phyloP scores from a whole-genome alignment of 2,797 vertebrate species.

The Coreius guichenoti region DNA sequence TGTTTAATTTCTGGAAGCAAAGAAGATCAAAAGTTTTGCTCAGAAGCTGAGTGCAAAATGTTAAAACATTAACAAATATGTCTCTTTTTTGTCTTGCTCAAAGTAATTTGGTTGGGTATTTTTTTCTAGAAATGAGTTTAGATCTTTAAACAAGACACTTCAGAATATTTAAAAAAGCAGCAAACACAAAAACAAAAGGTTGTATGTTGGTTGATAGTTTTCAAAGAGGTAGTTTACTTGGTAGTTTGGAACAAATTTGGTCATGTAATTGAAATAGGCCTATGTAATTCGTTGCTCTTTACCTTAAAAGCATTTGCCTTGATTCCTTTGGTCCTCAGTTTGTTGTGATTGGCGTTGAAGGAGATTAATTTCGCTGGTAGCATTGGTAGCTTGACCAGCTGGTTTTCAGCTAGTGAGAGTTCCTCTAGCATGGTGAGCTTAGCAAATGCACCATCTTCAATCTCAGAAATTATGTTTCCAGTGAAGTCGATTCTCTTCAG shows the following conservation, averaged over 20 bases:
- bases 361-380: slow-evolving; percentile 87
- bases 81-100: not conserved
- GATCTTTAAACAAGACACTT: not conserved
- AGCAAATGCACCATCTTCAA: slow-evolving; percentile 93
- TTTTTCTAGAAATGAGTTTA: not conserved
- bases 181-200: slow-evolving; percentile 11
- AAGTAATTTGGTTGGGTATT: not conserved
- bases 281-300: slow-evolving; percentile 37
- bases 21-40: slow-evolving; percentile 14
- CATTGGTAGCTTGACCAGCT: slow-evolving; percentile 87
- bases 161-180: not conserved
- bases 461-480: slow-evolving; percentile 93
- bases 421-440: slow-evolving; percentile 89
- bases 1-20: slow-evolving; percentile 84
- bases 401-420: slow-evolving; percentile 91
- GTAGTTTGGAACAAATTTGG: not conserved
- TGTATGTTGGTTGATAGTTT: slow-evolving; percentile 21
- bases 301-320: slow-evolving; percentile 96
- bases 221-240: not conserved
- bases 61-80: not conserved
- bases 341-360: slow-evolving; percentile 93
- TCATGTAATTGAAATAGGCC: not conserved
- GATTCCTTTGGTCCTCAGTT: slow-evolving; percentile 91
- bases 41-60: not conserved
- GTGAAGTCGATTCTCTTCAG: slow-evolving; percentile 95